Conservation (phyloP, 2,113 vertebrate genomes). For the Hoplias malabaricus region DNA sequence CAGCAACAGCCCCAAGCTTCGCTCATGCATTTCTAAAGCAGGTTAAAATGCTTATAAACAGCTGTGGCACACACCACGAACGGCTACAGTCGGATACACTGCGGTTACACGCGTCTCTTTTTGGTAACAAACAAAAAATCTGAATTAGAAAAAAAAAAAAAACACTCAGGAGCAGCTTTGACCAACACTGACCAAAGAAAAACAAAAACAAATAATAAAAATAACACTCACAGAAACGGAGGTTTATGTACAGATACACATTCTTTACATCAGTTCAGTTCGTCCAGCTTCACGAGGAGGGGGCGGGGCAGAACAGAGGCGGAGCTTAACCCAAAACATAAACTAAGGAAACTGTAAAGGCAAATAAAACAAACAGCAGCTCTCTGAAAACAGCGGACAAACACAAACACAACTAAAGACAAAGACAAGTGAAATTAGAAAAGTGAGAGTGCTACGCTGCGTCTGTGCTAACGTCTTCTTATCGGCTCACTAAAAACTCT, state of each 20-base stretch:
- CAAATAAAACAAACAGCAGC: constrained; percentile 51
- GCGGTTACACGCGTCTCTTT: constrained; percentile 62
- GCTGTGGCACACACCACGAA: constrained; percentile 85
- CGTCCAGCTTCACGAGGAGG: constrained; percentile 27
- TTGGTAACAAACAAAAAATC: constrained; percentile 69
- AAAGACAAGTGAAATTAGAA: constrained; percentile 35
- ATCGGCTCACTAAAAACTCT: no score
- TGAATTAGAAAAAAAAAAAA: constrained; percentile 70
- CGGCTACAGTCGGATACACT: constrained; percentile 74
- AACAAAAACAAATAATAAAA: constrained; percentile 71
- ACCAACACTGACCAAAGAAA: constrained; percentile 84
- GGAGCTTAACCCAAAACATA: neutral
- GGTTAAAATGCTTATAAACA: constrained; percentile 86
- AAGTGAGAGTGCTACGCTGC: no score
- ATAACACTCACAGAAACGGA: constrained; percentile 72
- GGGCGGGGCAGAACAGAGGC: neutral
- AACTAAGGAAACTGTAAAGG: neutral
- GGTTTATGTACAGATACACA: constrained; percentile 93
- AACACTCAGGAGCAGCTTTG: constrained; percentile 78
- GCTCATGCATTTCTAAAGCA: constrained; percentile 91
- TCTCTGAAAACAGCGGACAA: constrained; percentile 63
- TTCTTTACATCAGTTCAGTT: constrained; percentile 85
- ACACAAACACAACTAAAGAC: constrained; percentile 21
- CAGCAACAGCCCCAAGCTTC: constrained; percentile 82
- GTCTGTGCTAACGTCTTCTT: no score